A percentile compares a stretch with the other conserved stretches of the same genome.
Conservation (phyloP, 1,140 invertebrate genomes). For the Leptinotarsa undecemlineata region DNA sequence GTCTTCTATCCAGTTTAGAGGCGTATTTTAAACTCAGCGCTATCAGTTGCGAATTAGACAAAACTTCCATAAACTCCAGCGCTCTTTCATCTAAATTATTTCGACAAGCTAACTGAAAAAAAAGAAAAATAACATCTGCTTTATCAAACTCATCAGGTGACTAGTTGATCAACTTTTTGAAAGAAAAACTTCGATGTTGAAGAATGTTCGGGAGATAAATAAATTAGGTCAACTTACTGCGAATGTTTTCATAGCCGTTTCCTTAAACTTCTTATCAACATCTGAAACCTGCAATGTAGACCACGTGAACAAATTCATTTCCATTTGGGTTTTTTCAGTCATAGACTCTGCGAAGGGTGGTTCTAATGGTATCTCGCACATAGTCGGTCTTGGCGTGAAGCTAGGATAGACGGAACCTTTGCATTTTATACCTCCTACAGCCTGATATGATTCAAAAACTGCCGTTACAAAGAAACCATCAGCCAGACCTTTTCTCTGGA, state of each 20-base stretch:
- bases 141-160: not conserved
- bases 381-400: constrained; percentile 81
- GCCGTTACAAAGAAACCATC: constrained; percentile 84
- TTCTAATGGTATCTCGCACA: constrained; percentile 71
- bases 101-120: constrained; percentile 75
- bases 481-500: constrained; percentile 66
- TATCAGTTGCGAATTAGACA: constrained; percentile 75
- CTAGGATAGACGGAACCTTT: constrained; percentile 85
- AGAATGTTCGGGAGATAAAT: no score
- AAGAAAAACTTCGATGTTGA: no score
- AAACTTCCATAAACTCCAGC: constrained; percentile 82
- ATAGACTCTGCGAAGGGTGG: constrained; percentile 81
- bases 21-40: constrained; percentile 88
- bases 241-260: constrained; percentile 87
- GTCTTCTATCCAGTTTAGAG: constrained; percentile 70
- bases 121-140: constrained; percentile 1
- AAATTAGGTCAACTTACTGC: constrained; percentile 65
- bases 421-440: constrained; percentile 80
- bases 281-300: constrained; percentile 64
- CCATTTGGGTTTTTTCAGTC: constrained; percentile 80
- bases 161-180: no score
- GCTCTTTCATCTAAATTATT: constrained; percentile 84
- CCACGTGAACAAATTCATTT: constrained; percentile 74
- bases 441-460: constrained; percentile 75
- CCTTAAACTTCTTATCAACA: constrained; percentile 66